These are phyloP conservation scores for Caenorhabditis sp. DNA, from an alignment of 2,888 invertebrate species.

Conservation along the genomic window DNA sequence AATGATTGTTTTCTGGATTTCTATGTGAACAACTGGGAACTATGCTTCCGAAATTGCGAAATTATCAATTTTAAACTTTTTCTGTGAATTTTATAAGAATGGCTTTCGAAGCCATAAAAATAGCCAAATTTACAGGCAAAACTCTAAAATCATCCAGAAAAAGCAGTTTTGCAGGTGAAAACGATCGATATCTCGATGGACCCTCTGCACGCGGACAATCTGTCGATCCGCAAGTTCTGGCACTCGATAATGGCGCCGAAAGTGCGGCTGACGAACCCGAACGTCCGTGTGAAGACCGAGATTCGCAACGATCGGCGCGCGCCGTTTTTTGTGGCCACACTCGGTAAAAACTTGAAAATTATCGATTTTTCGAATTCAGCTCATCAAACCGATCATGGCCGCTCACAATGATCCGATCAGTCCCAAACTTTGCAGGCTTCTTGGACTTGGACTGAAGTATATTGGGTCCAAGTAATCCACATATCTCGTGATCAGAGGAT, in stretches of 20 bases:
- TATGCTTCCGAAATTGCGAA: too few relatives aligned
- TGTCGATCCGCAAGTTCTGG: constrained; percentile 74
- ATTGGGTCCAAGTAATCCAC: too few relatives aligned
- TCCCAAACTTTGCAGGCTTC: too few relatives aligned
- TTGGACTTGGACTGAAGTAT: too few relatives aligned
- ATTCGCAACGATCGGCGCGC: constrained; percentile 72
- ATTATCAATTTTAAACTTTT: neutral
- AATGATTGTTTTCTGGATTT: neutral
- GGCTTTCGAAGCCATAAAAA: too few relatives aligned
- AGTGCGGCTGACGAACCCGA: constrained; percentile 73
- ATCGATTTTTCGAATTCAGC: neutral
- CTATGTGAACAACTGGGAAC: too few relatives aligned
- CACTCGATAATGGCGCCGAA: constrained; percentile 70
- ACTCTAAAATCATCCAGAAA: neutral
- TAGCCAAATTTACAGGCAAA: neutral
- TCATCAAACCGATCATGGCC: too few relatives aligned
- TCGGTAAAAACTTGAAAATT: constrained; percentile 63
- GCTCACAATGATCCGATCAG: too few relatives aligned
- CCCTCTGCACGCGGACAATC: constrained; percentile 72
- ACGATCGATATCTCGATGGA: constrained; percentile 74
- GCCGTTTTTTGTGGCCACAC: constrained; percentile 74
- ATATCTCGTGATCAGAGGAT: too few relatives aligned
- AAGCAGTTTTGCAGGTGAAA: constrained; percentile 61
- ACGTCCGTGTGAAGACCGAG: constrained; percentile 66
- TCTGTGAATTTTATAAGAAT: constrained; percentile 7